These are phyloP conservation scores for Spodoptera picta DNA, from an alignment of 2,888 invertebrate species.

Conservation along the genomic window DNA sequence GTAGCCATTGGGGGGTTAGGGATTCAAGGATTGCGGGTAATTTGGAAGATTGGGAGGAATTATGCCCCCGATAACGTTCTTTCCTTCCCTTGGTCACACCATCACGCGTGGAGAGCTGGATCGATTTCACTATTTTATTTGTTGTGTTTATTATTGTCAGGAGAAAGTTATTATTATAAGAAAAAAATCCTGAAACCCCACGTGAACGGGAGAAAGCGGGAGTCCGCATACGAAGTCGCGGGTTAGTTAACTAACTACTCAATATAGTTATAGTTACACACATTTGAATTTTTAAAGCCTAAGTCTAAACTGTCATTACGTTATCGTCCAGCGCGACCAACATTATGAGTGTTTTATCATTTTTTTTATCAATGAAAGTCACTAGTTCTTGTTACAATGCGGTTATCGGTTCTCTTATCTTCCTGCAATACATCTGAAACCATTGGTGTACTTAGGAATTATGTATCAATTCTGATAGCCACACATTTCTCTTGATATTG, in stretches of 20 bases:
- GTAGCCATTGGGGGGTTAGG: too few relatives aligned
- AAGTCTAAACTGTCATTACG: conserved; percentile 29
- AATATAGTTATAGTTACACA: not conserved
- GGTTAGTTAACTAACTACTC: not conserved
- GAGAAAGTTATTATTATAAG: too few relatives aligned
- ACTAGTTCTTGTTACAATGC: conserved; percentile 34
- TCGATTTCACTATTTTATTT: too few relatives aligned
- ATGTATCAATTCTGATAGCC: not conserved
- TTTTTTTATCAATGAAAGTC: conserved; percentile 52
- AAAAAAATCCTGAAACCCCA: too few relatives aligned
- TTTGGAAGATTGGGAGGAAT: too few relatives aligned
- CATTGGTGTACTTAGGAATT: conserved; percentile 1
- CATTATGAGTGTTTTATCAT: conserved; percentile 38
- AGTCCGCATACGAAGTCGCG: too few relatives aligned
- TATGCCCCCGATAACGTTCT: too few relatives aligned
- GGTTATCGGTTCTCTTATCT: conserved; percentile 44
- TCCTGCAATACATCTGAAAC: conserved; percentile 50
- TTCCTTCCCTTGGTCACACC: too few relatives aligned
- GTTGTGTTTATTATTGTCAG: too few relatives aligned
- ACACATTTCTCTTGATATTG: not conserved
- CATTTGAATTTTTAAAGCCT: conserved; percentile 19
- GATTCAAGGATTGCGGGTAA: too few relatives aligned
- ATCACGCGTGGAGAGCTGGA: too few relatives aligned
- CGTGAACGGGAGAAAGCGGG: too few relatives aligned
- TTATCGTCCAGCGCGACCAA: conserved; percentile 34